phyloP scores from a whole-genome alignment of 2,888 invertebrate genomes.

The Ellobium chinense region DNA sequence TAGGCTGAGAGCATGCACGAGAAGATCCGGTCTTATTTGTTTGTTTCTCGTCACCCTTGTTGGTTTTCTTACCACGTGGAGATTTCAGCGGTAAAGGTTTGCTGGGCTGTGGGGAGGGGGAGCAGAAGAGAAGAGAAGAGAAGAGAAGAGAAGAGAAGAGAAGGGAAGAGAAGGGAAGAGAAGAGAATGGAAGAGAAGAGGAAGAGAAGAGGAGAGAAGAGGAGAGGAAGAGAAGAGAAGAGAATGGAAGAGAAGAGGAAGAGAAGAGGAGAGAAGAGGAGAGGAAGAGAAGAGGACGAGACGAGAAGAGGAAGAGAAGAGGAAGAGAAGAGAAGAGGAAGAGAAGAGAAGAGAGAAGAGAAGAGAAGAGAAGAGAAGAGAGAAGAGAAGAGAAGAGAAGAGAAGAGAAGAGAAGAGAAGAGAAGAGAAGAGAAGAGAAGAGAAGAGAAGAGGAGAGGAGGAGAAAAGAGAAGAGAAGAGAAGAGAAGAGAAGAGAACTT shows the following conservation, averaged over 20 bases:
- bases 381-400: conserved; percentile 16
- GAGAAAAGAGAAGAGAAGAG: neutral
- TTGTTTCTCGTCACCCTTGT: no score
- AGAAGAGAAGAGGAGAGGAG: neutral
- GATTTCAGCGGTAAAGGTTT: no score
- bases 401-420: conserved; percentile 10
- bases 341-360: neutral
- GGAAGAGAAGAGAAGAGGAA: neutral
- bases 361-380: conserved; percentile 13
- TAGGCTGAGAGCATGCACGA: no score
- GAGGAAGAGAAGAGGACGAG: neutral
- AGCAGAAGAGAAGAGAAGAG: neutral
- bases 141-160: neutral
- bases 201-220: neutral
- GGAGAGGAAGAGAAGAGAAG: neutral
- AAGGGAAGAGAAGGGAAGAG: neutral
- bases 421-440: no score
- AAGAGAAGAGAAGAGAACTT: no score
- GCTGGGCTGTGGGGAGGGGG: neutral
- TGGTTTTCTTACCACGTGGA: no score
- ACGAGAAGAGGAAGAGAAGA: neutral
- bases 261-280: neutral
- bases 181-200: neutral
- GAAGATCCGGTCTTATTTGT: no score
- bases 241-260: neutral